A percentile compares a stretch with the other conserved stretches of the same genome.
These are phyloP conservation scores for Macrotis lagotis DNA, from an alignment of 2,113 vertebrate genomes.

Conservation along the genomic window DNA sequence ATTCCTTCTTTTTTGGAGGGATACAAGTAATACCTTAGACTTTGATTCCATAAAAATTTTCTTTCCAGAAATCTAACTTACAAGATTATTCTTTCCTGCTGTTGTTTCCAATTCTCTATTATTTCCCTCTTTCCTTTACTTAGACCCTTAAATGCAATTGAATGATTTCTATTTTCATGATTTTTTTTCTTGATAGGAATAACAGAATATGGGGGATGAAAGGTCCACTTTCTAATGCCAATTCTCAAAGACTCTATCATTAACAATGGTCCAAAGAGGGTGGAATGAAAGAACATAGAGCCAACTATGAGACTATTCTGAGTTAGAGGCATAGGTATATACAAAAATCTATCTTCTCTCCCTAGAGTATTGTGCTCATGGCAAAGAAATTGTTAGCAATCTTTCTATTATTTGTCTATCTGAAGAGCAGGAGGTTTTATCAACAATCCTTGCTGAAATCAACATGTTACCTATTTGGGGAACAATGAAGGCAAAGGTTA, in stretches of 20 bases:
- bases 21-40: neutral
- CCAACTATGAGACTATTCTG: neutral
- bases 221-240: neutral
- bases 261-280: neutral
- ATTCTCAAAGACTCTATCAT: neutral
- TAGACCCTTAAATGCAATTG: neutral
- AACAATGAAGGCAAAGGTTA: conserved; percentile 16
- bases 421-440: conserved; percentile 31
- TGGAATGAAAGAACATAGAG: neutral
- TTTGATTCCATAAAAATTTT: neutral
- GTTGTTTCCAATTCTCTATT: neutral
- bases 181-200: neutral
- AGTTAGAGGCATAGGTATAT: neutral
- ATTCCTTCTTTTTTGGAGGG: neutral
- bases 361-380: neutral
- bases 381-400: neutral
- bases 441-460: conserved; percentile 50
- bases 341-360: neutral
- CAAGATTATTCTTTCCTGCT: neutral
- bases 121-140: neutral
- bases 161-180: neutral
- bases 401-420: neutral
- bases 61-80: neutral
- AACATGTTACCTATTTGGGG: conserved; percentile 16
- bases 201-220: neutral